phyloP scores from a whole-genome alignment of 2,797 vertebrate genomes.

The Characodon lateralis region DNA sequence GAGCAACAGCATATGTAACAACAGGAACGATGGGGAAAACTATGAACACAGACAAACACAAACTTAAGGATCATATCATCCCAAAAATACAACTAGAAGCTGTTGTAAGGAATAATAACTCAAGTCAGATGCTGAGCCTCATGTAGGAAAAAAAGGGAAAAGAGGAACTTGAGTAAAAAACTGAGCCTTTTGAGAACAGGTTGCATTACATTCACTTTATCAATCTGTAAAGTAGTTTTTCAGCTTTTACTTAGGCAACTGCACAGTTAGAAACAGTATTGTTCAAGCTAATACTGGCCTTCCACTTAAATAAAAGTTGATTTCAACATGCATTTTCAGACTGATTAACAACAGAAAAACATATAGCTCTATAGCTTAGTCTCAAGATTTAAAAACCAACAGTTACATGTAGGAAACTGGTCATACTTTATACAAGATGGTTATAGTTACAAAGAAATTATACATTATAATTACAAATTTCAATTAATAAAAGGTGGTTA shows the following conservation, averaged over 20 bases:
- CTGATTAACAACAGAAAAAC: background rate
- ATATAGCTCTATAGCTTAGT: background rate
- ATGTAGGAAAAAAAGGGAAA: background rate
- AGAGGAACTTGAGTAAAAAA: background rate
- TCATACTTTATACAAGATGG: no score
- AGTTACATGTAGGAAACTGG: background rate
- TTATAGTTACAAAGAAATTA: no score
- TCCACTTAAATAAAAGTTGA: background rate
- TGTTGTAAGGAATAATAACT: background rate
- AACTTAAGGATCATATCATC: background rate
- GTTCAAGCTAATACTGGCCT: background rate
- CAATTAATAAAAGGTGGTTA: slow-evolving; percentile 20
- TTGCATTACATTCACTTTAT: background rate
- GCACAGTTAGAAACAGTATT: background rate
- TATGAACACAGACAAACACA: slow-evolving; percentile 46
- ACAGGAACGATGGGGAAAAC: slow-evolving; percentile 83
- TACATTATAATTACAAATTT: background rate
- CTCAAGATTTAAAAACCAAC: background rate
- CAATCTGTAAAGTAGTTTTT: background rate
- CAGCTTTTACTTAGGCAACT: background rate
- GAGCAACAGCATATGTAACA: slow-evolving; percentile 75
- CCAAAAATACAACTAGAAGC: background rate
- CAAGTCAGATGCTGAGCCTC: background rate
- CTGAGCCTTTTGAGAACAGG: background rate
- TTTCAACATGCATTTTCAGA: background rate